A percentile compares a stretch with the other conserved stretches of the same genome.
phyloP scores from a whole-genome alignment of 2,113 vertebrate genomes.

The Sylvietta virens region DNA sequence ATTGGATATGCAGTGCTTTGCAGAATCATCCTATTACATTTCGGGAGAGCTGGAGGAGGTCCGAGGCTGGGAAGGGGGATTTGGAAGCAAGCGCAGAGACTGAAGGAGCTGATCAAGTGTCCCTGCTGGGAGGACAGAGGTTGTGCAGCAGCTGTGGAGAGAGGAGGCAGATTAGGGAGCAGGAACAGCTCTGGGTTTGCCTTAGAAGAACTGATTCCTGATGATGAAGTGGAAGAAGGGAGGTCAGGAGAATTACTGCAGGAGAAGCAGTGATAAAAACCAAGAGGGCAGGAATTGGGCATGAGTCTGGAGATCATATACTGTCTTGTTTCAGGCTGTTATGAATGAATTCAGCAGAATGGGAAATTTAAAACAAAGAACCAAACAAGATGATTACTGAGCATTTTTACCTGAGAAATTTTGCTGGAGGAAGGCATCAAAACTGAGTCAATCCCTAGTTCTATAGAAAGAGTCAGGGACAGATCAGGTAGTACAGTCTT shows the following conservation, averaged over 20 bases:
- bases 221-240: not conserved
- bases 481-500: not conserved
- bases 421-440: not conserved
- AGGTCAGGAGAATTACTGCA: not conserved
- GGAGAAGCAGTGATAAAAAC: not conserved
- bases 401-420: not conserved
- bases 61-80: not conserved
- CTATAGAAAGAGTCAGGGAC: not conserved
- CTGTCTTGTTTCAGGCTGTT: not conserved
- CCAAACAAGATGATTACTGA: not conserved
- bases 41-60: not conserved
- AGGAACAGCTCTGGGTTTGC: not conserved
- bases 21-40: not conserved
- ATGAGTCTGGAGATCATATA: not conserved
- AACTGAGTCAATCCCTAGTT: not conserved
- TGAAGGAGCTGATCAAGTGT: not conserved
- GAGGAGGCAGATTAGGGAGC: not conserved
- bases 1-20: not conserved
- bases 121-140: not conserved
- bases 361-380: not conserved
- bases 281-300: not conserved
- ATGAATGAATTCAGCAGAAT: not conserved
- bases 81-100: not conserved
- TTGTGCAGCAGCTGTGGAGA: rapidly evolving
- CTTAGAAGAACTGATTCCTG: not conserved